Base-by-base conservation (phyloP, 2,797 vertebrate genomes). In the Malurus leucopterus region DNA sequence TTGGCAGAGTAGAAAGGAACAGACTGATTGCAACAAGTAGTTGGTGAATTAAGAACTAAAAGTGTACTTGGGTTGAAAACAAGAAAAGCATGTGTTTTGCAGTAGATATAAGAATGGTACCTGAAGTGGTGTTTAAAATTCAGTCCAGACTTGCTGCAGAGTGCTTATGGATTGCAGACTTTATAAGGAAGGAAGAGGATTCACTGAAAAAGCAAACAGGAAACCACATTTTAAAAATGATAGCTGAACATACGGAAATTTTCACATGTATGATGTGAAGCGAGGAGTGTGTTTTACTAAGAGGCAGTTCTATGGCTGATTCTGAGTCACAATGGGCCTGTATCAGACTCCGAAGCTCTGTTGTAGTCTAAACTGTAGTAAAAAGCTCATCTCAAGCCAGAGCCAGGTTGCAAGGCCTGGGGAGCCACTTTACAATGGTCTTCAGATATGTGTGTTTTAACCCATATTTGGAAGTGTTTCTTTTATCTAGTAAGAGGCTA, bases 201-300 rank as follows among this genome's bases (percentile, higher is more conserved):
- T 88, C 29, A 68, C 58, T 80, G 51, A 44, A 68, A 93, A 93
- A 80, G 54, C 69, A 92, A 91, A 86, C 61, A 92, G 91, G 78
- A 92, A 93, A 82, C 58, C 64, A 27, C 80, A 84, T 76, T 93
- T 93, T 41, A 41, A 86, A 91, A 92, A 73, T 20, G 32, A 78
- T 86, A 86, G 78, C 77, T 70, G 58, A 86, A 55, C 84, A 93
- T 47, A 91, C 43, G 89, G 89, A 85, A 80, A 78, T 80, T 91
- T 89, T 93, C 72, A 85, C 26, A 34, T 68, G 55, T 44, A 21
- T 44, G 72, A 77, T 82, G 40, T 6, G 24, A 61, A 86, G 30
- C 0, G 2, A 53, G 51, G 53, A 67, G 34, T 13, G n/a, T 55
- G 38, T 73, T 50, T 62, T 77, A 77, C 34, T 46, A 30, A 50